These are phyloP conservation scores for Phyllostomus hastatus DNA, from an alignment of 2,113 vertebrate species.

Conservation along the genomic window DNA sequence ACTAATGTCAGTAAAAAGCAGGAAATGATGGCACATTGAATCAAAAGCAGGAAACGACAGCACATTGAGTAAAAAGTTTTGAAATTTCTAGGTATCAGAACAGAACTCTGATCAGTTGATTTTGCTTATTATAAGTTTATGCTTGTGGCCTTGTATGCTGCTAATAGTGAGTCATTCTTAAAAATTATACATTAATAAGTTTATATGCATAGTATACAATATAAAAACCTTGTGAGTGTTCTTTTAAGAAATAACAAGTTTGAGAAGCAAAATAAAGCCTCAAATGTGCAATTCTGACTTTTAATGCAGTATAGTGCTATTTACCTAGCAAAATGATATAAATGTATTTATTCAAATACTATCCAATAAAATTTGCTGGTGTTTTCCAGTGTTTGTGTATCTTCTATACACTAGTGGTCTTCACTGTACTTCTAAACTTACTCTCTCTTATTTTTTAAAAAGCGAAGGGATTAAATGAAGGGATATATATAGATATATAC, in stretches of 20 bases:
- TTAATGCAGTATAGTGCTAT: neutral
- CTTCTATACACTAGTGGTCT: neutral
- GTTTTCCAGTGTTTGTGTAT: neutral
- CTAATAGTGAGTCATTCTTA: neutral
- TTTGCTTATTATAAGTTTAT: neutral
- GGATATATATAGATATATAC: too few relatives aligned
- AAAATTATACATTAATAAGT: neutral
- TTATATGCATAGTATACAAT: neutral
- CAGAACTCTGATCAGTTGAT: neutral
- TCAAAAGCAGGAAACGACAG: neutral
- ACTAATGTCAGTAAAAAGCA: neutral
- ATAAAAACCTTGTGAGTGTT: neutral
- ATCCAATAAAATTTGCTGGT: neutral
- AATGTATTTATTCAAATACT: neutral
- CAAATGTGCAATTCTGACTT: neutral
- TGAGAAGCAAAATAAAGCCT: constrained; percentile 9
- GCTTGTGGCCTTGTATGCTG: neutral
- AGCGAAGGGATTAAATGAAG: too few relatives aligned
- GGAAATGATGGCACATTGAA: too few relatives aligned
- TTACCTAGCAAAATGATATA: neutral
- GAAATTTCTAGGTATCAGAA: neutral
- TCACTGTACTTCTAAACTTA: neutral
- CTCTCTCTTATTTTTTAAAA: neutral
- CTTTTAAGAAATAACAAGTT: neutral
- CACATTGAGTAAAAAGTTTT: neutral